Evolutionary conservation across 2,113 vertebrate genomes (phyloP).

Genomic region (Monarcha castaneiventris): DNA sequence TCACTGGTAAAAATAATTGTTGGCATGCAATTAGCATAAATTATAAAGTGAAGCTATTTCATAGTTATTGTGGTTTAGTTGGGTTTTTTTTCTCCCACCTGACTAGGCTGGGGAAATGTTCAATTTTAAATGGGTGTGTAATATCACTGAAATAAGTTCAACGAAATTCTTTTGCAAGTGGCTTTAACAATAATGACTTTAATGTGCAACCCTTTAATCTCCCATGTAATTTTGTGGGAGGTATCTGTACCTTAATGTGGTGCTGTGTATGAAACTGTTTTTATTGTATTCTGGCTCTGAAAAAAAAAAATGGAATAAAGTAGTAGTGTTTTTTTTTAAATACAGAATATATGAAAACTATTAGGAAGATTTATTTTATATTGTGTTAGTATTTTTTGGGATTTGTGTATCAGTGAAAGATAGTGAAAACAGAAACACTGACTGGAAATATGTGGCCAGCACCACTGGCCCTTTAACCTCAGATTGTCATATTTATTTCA

Average conservation of each 20-base stretch:
- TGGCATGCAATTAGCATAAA: neutral
- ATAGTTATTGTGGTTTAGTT: neutral
- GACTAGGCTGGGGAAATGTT: neutral
- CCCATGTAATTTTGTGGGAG: neutral
- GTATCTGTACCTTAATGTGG: neutral
- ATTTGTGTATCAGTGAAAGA: neutral
- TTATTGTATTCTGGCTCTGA: neutral
- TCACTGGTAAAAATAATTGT: conserved; percentile 54
- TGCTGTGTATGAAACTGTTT: neutral
- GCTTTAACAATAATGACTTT: neutral
- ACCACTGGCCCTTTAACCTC: neutral
- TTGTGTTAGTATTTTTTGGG: neutral
- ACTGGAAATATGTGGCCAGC: neutral
- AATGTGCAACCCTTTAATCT: neutral
- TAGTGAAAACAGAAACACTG: neutral
- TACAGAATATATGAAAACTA: neutral
- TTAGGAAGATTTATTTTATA: neutral
- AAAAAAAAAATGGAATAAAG: neutral
- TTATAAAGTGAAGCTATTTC: neutral
- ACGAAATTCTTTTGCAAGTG: neutral
- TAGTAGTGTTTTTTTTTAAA: neutral
- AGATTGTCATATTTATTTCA: neutral
- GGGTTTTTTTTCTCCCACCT: neutral
- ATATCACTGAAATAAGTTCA: neutral
- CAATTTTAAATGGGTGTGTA: neutral